Base-by-base conservation (phyloP, 2,113 vertebrate species). In the Paraplagusia blochii region DNA sequence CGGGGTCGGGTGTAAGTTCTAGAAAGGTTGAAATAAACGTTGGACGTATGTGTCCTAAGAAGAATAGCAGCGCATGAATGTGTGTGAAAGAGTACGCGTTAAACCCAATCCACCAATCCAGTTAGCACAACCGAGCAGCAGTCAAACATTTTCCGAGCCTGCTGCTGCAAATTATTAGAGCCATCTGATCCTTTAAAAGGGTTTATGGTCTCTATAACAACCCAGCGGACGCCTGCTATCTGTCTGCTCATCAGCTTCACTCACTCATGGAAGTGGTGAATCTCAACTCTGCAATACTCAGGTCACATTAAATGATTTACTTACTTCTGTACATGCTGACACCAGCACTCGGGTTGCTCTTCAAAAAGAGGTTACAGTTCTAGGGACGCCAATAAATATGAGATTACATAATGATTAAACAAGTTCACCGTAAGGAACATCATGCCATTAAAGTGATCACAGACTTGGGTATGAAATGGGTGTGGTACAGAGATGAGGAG, bases 101-200 rank as follows among this genome's bases (percentile, higher is more conserved):
- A 55, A 19, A 46, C 7, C n/a, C 33, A 22, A 10, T 66, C 48
- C 7, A 11, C 33, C 29, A 35, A 34, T 11, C 51, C 34, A 16
- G 53, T 44, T 59, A 50, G 9, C 43, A 44, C 5, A 16, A 29
- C 39, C 17, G 16, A n/a, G 58, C 35, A n/a, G 44, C 42, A 44
- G 29, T 36, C 44, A 63, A 51, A 55, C 12, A 1, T 29, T 52
- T 57, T 22, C 40, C 42, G 53, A 54, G 53, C 38, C 38, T 40
- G 48, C 59, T 19, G 29, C 52, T 62, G 49, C 48, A 71, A 33
- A 40, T 67, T 8, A 62, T 70, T 40, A 38, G 38, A 54, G 52
- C 36, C 53, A 69, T 63, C 61, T 73, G 75, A 73, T 65, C 69
- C 53, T 45, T 62, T 73, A 69, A 69, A 73, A 66, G 40, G 16